These are phyloP conservation scores for Gadopsis marmoratus DNA, from an alignment of 2,797 vertebrate genomes.

Conservation along the genomic window DNA sequence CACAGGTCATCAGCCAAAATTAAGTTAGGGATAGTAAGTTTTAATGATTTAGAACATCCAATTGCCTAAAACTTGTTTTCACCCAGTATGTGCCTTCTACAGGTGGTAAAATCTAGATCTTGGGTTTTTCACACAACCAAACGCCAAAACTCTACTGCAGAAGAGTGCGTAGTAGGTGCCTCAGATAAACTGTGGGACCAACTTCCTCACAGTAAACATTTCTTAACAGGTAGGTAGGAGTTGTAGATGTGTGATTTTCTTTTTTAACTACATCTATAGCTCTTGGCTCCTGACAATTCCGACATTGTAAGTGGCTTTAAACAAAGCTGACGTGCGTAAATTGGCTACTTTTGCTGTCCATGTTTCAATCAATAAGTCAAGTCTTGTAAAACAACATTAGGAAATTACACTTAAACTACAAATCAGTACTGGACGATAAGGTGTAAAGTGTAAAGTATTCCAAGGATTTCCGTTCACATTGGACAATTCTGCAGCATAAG, in stretches of 20 bases:
- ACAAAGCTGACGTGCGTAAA: neutral
- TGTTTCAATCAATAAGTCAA: slow-evolving; percentile 21
- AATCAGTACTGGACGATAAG: slow-evolving; percentile 27
- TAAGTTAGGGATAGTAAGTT: neutral
- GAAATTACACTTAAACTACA: slow-evolving; percentile 19
- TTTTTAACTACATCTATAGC: slow-evolving; percentile 9
- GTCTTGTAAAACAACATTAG: slow-evolving; percentile 31
- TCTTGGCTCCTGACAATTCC: neutral
- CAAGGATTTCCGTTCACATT: neutral
- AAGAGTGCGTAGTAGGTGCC: neutral
- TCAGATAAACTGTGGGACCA: slow-evolving; percentile 23
- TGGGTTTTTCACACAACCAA: neutral
- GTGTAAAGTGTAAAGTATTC: neutral
- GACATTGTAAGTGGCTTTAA: neutral
- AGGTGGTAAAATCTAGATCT: slow-evolving; percentile 1
- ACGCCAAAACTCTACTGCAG: neutral
- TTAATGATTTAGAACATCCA: neutral
- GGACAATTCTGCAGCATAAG: neutral
- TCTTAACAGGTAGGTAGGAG: slow-evolving; percentile 36
- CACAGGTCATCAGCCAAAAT: slow-evolving; percentile 22
- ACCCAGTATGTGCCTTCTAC: neutral
- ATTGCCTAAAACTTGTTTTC: neutral
- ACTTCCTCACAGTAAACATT: slow-evolving; percentile 34
- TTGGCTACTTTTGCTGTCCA: neutral
- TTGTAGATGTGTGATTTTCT: slow-evolving; percentile 19